Conservation (phyloP, 2,888 invertebrate species). For the Eledone cirrhosa region DNA sequence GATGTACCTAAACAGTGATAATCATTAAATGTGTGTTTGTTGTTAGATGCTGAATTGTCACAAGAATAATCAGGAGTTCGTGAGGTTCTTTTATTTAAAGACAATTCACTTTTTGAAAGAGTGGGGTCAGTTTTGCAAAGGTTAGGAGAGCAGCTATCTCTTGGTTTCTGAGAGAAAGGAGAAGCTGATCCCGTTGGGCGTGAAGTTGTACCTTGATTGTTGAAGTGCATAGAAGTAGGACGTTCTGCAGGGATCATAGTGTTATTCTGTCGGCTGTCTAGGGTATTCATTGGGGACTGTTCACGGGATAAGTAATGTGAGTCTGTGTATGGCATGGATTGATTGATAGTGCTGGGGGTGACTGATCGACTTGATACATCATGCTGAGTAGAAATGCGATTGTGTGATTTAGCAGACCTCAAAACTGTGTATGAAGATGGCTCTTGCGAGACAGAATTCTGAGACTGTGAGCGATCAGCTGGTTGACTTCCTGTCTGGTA, state of each 20-base stretch:
- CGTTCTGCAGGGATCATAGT: background rate
- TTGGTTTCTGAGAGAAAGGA: slow-evolving; percentile 5
- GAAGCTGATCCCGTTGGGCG: slow-evolving; percentile 18
- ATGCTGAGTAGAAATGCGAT: background rate
- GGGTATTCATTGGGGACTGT: background rate
- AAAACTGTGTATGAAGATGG: background rate
- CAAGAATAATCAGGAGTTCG: slow-evolving; percentile 1
- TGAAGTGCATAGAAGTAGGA: slow-evolving; percentile 11
- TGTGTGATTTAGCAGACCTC: background rate
- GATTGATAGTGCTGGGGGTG: background rate
- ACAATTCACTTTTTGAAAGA: slow-evolving; percentile 10
- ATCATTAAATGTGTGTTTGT: background rate
- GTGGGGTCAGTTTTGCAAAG: slow-evolving; percentile 1
- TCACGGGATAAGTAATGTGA: background rate
- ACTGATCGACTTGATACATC: slow-evolving; percentile 3
- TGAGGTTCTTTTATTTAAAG: slow-evolving; percentile 1
- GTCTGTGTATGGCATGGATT: background rate
- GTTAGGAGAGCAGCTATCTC: slow-evolving; percentile 2
- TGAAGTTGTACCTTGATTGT: slow-evolving; percentile 18
- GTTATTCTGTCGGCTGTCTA: background rate
- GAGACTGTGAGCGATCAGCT: background rate
- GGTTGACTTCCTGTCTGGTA: background rate
- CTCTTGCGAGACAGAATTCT: slow-evolving; percentile 15
- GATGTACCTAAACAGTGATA: background rate
- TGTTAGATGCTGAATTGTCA: background rate